Evolutionary conservation across 53 echinoderm and acorn worm species (phyloP), one percentile per base, ranked within the genome.

Genomic region (Paracentrotus lividus): DNA sequence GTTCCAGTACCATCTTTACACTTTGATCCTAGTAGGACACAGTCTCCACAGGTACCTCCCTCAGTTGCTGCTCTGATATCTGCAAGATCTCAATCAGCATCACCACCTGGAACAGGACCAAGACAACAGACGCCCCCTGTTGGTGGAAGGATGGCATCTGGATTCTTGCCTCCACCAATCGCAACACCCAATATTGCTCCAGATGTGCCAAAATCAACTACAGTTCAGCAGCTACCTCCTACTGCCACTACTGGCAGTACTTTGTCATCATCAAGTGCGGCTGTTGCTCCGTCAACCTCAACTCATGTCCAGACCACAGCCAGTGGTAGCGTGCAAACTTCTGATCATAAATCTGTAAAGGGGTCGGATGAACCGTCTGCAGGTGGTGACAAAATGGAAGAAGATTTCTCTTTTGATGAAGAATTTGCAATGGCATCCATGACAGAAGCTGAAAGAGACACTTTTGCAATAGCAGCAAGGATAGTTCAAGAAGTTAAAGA

Each of bases 371-470:
- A 53, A 56, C 43, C 33, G 21, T 60, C 44, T 93, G 5, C 93
- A 57, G 31, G 66, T 86, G 72, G 20, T 24, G 86, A 52, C 8
- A 86, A 93, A 49, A 86, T 45, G 51, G 93, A 93, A 66, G 93
- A 93, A 65, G 93, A 93, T 59, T 69, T 67, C 49, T 93, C 93
- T 56, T 97, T 97, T 94, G 97, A 97, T 94, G 98, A 98, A 94
- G 98, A 97, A 49, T 94, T 94, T 61, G 96, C 97, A 13, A 92
- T 98, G 49, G 97, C 94, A 65, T 96, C 97, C 27, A 98, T 98
- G 95, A 98, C 97, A 55, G 97, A 98, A 85, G 98, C 97, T 43
- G 98, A 98, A 68, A 94, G 97, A 87, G 98, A 97, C 61, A 96
- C 96, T 51, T 95, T 97, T 93, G 98, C 95, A 53, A 95, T 90